Evolutionary conservation across 1,140 invertebrate species (phyloP).

Genomic region (Aricia agestis): DNA sequence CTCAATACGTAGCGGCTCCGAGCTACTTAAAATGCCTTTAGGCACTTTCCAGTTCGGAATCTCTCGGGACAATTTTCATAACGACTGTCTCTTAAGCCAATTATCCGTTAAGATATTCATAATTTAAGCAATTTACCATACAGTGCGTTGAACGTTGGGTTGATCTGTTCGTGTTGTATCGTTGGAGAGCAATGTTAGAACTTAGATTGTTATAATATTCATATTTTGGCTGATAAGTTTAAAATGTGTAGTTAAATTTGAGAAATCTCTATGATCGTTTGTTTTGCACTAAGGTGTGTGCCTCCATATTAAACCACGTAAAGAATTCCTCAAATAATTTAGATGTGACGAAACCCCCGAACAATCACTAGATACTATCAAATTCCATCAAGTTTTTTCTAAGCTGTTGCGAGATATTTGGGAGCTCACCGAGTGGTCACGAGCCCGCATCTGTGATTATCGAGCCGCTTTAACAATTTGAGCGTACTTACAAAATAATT

Average conservation of each 20-base stretch:
- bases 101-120: conserved; percentile 31
- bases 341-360: background rate
- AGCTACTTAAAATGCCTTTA: conserved; percentile 28
- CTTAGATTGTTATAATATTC: too few relatives aligned
- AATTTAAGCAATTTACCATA: conserved; percentile 4
- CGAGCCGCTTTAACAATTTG: conserved; percentile 65
- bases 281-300: background rate
- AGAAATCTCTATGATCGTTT: background rate
- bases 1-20: conserved; percentile 39
- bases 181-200: background rate
- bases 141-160: background rate
- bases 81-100: conserved; percentile 31
- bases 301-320: background rate
- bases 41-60: conserved; percentile 33
- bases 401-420: background rate
- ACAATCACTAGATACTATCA: too few relatives aligned
- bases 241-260: too few relatives aligned
- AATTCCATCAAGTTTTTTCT: background rate
- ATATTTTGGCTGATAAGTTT: too few relatives aligned
- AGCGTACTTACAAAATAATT: conserved; percentile 70
- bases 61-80: conserved; percentile 38
- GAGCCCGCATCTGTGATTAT: conserved; percentile 60
- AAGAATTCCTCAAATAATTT: background rate
- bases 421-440: conserved; percentile 32
- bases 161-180: background rate